Evolutionary conservation across 2,113 vertebrate species (phyloP).

Genomic region (Emydura subglobosa): DNA sequence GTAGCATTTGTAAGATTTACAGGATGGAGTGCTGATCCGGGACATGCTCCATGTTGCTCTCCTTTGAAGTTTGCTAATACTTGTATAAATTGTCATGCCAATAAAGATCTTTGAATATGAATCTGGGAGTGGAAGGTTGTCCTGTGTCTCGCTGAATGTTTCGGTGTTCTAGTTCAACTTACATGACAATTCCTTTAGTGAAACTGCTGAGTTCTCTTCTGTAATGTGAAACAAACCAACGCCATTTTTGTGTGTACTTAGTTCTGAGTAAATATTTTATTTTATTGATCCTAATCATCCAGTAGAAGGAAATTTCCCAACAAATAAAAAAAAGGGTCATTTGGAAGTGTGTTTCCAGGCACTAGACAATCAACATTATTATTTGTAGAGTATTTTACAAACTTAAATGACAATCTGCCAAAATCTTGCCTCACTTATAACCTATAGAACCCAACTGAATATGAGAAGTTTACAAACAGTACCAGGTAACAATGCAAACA

Average conservation of each 20-base stretch:
- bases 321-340: constrained; percentile 47
- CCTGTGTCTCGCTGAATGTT: not conserved
- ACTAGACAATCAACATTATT: constrained; percentile 34
- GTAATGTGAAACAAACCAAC: not conserved
- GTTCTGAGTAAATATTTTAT: constrained; percentile 56
- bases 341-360: constrained; percentile 32
- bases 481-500: not conserved
- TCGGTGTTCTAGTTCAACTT: not conserved
- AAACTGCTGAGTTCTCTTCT: not conserved
- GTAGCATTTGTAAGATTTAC: no score
- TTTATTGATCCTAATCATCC: constrained; percentile 55
- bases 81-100: not conserved
- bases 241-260: not conserved
- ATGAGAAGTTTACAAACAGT: not conserved
- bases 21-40: not conserved
- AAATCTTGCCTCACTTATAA: not conserved
- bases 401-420: not conserved
- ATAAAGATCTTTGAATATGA: not conserved
- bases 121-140: not conserved
- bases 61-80: not conserved
- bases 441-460: not conserved
- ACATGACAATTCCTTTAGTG: not conserved
- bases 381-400: not conserved
- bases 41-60: no score
- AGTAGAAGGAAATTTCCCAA: constrained; percentile 6